Evolutionary conservation across 2,113 vertebrate genomes (phyloP).

Genomic region (Neopipo cinnamomea): DNA sequence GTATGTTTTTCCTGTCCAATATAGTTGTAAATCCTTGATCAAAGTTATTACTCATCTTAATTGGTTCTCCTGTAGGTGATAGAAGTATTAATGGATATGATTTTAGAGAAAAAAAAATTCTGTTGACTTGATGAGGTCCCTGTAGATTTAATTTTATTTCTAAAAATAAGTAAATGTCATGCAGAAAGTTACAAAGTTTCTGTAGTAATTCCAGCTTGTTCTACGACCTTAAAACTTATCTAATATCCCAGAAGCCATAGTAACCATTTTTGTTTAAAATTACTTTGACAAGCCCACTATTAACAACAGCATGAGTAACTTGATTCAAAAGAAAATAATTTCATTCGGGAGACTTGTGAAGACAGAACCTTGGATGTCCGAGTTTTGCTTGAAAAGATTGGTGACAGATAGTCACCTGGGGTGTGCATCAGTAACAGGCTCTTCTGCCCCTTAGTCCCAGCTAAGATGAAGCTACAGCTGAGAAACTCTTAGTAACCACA

Average conservation of each 20-base stretch:
- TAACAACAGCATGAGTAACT: not conserved
- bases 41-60: not conserved
- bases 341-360: not conserved
- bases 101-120: not conserved
- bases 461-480: not conserved
- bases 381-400: not conserved
- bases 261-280: not conserved
- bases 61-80: not conserved
- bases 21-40: not conserved
- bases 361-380: not conserved
- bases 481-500: not conserved
- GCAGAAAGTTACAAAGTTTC: not conserved
- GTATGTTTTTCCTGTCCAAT: not conserved
- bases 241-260: not conserved
- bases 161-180: not conserved
- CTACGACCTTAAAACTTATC: not conserved
- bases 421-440: not conserved
- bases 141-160: not conserved
- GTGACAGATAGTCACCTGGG: fast-evolving
- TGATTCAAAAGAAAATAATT: not conserved
- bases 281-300: not conserved
- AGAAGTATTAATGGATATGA: not conserved
- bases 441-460: not conserved
- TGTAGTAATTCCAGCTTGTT: not conserved
- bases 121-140: not conserved